Base-by-base conservation (phyloP, 2,797 vertebrate species). In the Sebastes reedi region DNA sequence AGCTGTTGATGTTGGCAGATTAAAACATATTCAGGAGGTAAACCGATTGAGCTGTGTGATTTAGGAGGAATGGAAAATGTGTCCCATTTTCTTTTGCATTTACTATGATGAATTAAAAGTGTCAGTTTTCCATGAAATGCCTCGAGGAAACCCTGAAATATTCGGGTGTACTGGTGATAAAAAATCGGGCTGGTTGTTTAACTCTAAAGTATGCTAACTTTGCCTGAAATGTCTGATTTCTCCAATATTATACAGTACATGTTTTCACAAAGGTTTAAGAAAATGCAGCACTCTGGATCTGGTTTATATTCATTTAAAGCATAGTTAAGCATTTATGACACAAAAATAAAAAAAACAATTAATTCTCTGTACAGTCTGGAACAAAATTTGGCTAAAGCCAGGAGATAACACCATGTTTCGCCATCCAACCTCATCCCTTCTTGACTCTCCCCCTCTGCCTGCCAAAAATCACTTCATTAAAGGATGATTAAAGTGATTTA, bases 401-500 rank as follows among this genome's bases (percentile, higher is more conserved):
- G 52, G 50, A 12, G 10, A 14, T 36, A 24, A 36, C 20, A 3
- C 46, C 0, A 3, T 34, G 12, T 27, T 69, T 56, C 55, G 3
- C 27, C 46, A 14, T 58, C 50, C 46, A 64, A 3, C 36, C 46
- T 29, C 27, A 29, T 46, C 29, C 22, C 60, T 55, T 61, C 65
- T 8, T 4, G 4, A 9, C 55, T 46, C n/a, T 13, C 13, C 20
- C 42, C 6, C 24, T 68, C 24, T 66, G 36, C 68, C 66, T 55
- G 52, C 77, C 73, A 64, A 90, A 67, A 80, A 75, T 46, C 68
- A 5, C 65, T 81, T 87, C 61, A 89, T 88, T 75, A 79, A 58
- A 67, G 75, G 46, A 67, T 75, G 74, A 89, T 88, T 85, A 82
- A 84, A 89, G 24, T 87, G 85, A 91, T 89, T 88, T 72, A 76